Evolutionary conservation across 2,797 vertebrate genomes (phyloP).

Genomic region (Mycteria americana): DNA sequence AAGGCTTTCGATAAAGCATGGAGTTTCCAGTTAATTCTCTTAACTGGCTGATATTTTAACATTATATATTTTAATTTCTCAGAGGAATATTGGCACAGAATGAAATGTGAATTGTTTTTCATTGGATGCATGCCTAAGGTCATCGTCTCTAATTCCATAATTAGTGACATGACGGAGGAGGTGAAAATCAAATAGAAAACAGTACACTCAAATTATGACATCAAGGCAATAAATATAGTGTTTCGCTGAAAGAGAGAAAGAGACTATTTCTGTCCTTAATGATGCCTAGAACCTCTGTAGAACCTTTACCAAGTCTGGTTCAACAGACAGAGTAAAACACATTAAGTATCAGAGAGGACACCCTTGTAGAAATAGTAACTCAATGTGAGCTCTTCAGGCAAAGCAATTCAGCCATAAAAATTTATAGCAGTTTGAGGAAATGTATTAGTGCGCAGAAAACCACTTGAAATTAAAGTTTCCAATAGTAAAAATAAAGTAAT

Average conservation of each 20-base stretch:
- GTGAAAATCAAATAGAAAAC: background rate
- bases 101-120: background rate
- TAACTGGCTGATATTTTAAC: background rate
- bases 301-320: background rate
- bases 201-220: background rate
- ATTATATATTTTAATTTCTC: background rate
- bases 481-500: background rate
- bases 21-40: background rate
- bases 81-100: background rate
- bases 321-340: background rate
- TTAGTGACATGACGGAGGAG: background rate
- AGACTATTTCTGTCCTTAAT: background rate
- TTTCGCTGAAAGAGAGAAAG: background rate
- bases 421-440: background rate
- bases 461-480: background rate
- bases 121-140: background rate
- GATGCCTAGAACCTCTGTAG: background rate
- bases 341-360: background rate
- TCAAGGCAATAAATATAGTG: background rate
- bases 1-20: background rate
- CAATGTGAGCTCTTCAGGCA: background rate
- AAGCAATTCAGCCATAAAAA: background rate
- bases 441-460: background rate
- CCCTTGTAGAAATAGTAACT: background rate
- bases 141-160: background rate